phyloP scores from a whole-genome alignment of 2,113 vertebrate species.

The Xyrauchen texanus region DNA sequence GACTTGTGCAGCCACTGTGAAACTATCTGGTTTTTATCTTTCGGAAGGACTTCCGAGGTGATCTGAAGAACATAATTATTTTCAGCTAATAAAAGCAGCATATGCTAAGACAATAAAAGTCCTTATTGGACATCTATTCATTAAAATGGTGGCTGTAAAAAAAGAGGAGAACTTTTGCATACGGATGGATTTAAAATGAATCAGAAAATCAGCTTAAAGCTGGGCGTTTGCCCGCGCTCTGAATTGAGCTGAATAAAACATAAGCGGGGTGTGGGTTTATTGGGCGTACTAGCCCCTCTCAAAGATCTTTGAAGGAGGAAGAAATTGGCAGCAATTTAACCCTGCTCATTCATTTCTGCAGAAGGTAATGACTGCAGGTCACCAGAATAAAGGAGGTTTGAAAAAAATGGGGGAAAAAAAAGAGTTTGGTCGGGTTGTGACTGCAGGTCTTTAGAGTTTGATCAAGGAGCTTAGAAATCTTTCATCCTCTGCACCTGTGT shows the following conservation, averaged over 20 bases:
- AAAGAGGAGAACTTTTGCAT: constrained; percentile 69
- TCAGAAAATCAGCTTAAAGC: constrained; percentile 73
- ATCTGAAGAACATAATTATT: constrained; percentile 99
- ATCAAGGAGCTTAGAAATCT: constrained; percentile 38
- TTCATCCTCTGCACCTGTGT: constrained; percentile 32
- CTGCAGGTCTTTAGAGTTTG: constrained; percentile 37
- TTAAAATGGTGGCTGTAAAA: constrained; percentile 86
- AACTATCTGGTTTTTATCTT: constrained; percentile 99
- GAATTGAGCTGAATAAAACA: constrained; percentile 80
- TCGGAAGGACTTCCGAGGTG: constrained; percentile 95
- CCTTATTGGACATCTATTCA: constrained; percentile 96
- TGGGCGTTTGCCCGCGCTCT: constrained; percentile 72
- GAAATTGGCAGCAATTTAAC: constrained; percentile 59
- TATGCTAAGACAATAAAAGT: constrained; percentile 99
- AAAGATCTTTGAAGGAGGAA: constrained; percentile 67
- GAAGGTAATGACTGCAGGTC: constrained; percentile 50
- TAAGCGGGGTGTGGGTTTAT: constrained; percentile 77
- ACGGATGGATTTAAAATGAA: constrained; percentile 76
- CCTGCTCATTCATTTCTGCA: constrained; percentile 54
- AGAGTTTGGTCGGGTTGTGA: constrained; percentile 27
- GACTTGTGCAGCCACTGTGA: constrained; percentile 99
- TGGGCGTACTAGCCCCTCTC: constrained; percentile 70
- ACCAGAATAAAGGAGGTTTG: constrained; percentile 39
- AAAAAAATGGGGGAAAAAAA: constrained; percentile 5
- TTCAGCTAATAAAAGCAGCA: constrained; percentile 99